Evolutionary conservation across 2,113 vertebrate genomes (phyloP).

Genomic region (Tupaia chinensis): DNA sequence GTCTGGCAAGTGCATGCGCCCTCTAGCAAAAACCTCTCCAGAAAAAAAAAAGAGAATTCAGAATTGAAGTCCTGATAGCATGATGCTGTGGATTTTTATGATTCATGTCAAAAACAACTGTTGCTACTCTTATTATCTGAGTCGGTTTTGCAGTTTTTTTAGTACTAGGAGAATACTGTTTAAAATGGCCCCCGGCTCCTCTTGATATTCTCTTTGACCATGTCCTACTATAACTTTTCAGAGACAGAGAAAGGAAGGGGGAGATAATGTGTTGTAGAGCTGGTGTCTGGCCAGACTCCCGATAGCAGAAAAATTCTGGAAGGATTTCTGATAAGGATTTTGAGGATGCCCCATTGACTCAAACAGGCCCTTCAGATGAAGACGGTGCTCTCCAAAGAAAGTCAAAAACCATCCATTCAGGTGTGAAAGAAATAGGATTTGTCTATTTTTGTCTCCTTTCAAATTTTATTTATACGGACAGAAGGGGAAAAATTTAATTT

Average conservation of each 20-base stretch:
- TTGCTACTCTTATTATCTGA: neutral
- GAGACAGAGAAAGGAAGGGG: too few species aligned
- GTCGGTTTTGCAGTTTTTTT: neutral
- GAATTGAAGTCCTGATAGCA: neutral
- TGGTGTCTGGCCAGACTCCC: neutral
- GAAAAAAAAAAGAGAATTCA: neutral
- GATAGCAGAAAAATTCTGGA: slow-evolving; percentile 2
- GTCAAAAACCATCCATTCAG: neutral
- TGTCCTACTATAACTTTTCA: neutral
- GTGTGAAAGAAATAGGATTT: neutral
- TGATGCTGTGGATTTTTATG: neutral
- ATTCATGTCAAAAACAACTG: neutral
- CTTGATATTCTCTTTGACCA: neutral
- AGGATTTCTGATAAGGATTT: neutral
- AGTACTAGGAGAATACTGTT: neutral
- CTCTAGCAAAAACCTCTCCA: too few species aligned
- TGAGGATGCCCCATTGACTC: neutral
- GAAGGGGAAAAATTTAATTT: slow-evolving; percentile 64
- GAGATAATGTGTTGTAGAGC: neutral
- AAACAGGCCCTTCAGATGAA: neutral
- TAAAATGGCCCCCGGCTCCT: neutral
- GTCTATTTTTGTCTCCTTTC: neutral
- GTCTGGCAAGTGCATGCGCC: too few species aligned
- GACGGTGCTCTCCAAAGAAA: neutral
- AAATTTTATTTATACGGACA: slow-evolving; percentile 37